Evolutionary conservation across 2,113 vertebrate genomes (phyloP).

Genomic region (Oenanthe melanoleuca): DNA sequence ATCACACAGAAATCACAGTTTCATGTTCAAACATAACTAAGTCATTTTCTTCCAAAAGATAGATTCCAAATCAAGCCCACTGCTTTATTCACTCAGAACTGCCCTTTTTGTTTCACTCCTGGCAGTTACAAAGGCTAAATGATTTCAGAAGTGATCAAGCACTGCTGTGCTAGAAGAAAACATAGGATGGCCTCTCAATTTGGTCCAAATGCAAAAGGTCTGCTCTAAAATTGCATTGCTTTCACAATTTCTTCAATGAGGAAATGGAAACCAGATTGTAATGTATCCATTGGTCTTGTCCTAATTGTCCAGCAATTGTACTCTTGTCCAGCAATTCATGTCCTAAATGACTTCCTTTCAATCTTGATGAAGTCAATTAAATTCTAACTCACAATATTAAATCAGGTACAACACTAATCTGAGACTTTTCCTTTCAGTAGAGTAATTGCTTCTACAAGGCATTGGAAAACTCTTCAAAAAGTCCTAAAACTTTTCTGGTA

Average conservation of each 20-base stretch:
- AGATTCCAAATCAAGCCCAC: not conserved
- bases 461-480: not conserved
- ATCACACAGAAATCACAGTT: conserved; percentile 5
- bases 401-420: not conserved
- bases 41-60: conserved; percentile 16
- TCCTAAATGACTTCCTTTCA: not conserved
- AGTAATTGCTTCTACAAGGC: not conserved
- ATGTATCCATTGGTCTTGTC: not conserved
- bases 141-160: not conserved
- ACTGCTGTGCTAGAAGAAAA: not conserved
- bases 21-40: conserved; percentile 13
- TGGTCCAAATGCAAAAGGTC: not conserved
- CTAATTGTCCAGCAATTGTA: not conserved
- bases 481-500: not conserved
- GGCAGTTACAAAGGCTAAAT: not conserved
- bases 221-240: not conserved
- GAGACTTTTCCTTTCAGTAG: not conserved
- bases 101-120: not conserved
- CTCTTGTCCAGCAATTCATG: not conserved
- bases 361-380: not conserved
- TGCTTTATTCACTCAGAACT: not conserved
- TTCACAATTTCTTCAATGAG: conserved; percentile 3
- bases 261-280: not conserved
- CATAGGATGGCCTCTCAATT: not conserved
- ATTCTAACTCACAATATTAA: not conserved